Conservation (phyloP, 2,113 vertebrate genomes). For the Lucifuga dentata region DNA sequence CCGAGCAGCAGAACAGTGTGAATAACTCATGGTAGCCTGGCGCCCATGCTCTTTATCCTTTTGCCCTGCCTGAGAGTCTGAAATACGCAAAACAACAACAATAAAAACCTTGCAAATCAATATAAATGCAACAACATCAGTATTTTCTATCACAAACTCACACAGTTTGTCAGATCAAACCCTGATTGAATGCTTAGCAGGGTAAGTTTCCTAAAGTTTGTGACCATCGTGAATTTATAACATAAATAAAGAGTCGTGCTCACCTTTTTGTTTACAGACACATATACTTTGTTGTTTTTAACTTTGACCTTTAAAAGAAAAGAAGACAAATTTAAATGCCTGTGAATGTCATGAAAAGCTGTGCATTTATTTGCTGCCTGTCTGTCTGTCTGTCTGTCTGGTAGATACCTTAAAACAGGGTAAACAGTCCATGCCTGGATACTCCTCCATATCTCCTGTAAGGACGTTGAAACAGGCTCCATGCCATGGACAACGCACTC, state of each 20-base stretch:
- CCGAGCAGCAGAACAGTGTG: slow-evolving; percentile 79
- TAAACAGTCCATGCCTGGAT: slow-evolving; percentile 85
- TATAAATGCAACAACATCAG: too few relatives aligned
- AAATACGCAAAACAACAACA: slow-evolving; percentile 23
- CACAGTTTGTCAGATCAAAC: too few relatives aligned
- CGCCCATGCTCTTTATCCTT: slow-evolving; percentile 79
- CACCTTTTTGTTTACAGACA: slow-evolving; percentile 85
- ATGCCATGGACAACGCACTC: slow-evolving; percentile 88
- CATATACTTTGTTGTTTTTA: slow-evolving; percentile 82
- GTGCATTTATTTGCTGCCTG: not conserved
- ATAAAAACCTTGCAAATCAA: too few relatives aligned
- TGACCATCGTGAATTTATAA: too few relatives aligned
- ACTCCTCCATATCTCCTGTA: slow-evolving; percentile 90
- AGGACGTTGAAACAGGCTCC: slow-evolving; percentile 86
- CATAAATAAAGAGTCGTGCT: not conserved
- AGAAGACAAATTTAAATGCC: not conserved
- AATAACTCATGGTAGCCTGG: slow-evolving; percentile 62
- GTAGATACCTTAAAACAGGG: slow-evolving; percentile 78
- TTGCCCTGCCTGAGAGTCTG: slow-evolving; percentile 80
- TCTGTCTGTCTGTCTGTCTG: not conserved
- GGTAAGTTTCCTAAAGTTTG: too few relatives aligned
- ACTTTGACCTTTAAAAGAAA: slow-evolving; percentile 83
- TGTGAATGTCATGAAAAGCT: not conserved
- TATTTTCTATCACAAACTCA: too few relatives aligned
- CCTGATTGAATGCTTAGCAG: too few relatives aligned